Evolutionary conservation across 2,888 invertebrate species (phyloP), one percentile per base, ranked within the genome.

Genomic region (Stratiomys singularior): DNA sequence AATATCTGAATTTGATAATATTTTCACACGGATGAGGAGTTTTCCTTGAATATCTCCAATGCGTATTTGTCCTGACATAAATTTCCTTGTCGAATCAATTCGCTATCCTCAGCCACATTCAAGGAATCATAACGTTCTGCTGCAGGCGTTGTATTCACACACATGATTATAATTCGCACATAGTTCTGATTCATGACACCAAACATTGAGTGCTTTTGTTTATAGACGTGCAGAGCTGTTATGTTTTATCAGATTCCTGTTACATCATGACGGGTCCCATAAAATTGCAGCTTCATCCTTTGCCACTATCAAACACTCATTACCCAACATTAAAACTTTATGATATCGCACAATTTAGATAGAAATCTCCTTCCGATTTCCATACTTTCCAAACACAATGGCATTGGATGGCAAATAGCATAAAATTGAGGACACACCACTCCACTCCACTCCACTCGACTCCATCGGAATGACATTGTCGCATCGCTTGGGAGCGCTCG

Each of bases 261-360:
- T 13, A 52, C 52, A 52, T 13, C 52, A 4, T 13, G 52, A 4
- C 15, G 18, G 52, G n/a, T 18, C 52, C 3, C 18, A 52, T 52
- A 52, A 13, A 60, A 60, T 25, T 60, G 7, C 60, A 60, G 11
- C 13, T 60, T 25, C 60, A 60, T 60, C 60, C 60, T 1, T 60
- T 60, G 64, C 30, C 64, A 64, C 30, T 28, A 64, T 30, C 64
- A 64, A 64, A 30, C 64, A 64, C 27, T 64, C 64, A 30, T 64
- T 64, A 30, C 64, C 64, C 23, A 28, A 11, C 64, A 64, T 64
- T 64, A 28, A 64, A 64, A 64, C 64, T 27, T 64, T 64, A 64
- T 64, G 21, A n/a, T 27, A 15, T 28, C n/a, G 25, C 64, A 64
- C 23, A 64, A 64, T 64, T 64, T 64, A 64, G 64, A 64, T 64